Percentiles rank a stretch among this genome's conserved stretches.
Conservation (phyloP, 2,113 vertebrate species). For the Tringa solitaria region DNA sequence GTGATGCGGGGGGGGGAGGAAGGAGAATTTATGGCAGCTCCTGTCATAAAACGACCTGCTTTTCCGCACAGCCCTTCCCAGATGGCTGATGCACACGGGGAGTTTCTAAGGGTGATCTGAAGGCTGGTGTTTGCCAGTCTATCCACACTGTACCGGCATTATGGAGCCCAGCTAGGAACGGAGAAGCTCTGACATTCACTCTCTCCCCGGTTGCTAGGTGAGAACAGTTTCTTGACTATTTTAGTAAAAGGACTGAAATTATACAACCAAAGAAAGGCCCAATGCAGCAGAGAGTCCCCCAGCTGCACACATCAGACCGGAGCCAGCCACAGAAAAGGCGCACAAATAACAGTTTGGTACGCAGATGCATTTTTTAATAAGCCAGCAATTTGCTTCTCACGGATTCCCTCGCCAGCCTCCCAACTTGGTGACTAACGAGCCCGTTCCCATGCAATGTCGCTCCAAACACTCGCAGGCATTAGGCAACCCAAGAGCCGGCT, state of each 20-base stretch:
- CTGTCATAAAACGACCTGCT: slow-evolving; percentile 6
- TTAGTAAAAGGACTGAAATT: slow-evolving; percentile 15
- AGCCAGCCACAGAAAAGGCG: not conserved
- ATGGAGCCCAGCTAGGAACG: slow-evolving; percentile 22
- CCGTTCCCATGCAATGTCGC: not conserved
- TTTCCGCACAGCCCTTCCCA: slow-evolving; percentile 37
- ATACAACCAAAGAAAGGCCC: not conserved
- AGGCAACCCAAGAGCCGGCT: not conserved
- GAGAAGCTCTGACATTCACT: slow-evolving; percentile 24
- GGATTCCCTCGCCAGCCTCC: not conserved
- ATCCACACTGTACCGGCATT: slow-evolving; percentile 10
- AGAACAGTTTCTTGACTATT: slow-evolving; percentile 47
- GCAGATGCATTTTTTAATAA: not conserved
- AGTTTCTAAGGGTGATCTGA: slow-evolving; percentile 46
- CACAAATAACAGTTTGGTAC: not conserved
- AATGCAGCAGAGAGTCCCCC: not conserved
- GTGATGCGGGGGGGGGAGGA: not conserved
- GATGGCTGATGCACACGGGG: slow-evolving; percentile 23
- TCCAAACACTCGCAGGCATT: not conserved
- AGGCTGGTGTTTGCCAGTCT: slow-evolving; percentile 11
- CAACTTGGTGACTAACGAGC: not conserved
- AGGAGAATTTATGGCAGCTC: slow-evolving; percentile 48
- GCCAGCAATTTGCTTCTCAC: slow-evolving; percentile 50
- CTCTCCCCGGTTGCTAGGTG: slow-evolving; percentile 60
- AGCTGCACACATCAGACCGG: not conserved